Evolutionary conservation across 2,113 vertebrate species (phyloP).

Genomic region (Pagrus major): DNA sequence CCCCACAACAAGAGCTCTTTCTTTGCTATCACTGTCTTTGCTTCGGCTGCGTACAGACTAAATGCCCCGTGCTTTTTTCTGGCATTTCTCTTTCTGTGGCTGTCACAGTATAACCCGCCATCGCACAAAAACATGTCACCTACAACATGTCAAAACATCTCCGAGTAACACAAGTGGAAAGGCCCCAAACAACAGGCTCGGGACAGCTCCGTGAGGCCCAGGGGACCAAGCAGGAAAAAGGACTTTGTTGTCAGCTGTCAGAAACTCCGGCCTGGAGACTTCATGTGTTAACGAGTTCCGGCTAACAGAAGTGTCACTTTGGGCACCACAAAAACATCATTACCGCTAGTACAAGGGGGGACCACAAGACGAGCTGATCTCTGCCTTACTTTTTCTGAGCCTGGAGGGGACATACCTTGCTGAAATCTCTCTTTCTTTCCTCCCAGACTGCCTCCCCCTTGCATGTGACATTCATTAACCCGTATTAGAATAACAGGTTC

Average conservation of each 20-base stretch:
- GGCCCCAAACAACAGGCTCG: conserved; percentile 51
- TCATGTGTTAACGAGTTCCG: conserved; percentile 52
- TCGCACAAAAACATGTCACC: conserved; percentile 66
- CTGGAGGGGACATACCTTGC: conserved; percentile 56
- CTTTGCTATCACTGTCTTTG: conserved; percentile 23
- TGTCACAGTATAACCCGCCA: conserved; percentile 24
- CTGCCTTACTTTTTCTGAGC: conserved; percentile 56
- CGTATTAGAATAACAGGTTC: conserved; percentile 62
- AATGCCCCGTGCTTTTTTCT: conserved; percentile 8
- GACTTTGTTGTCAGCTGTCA: conserved; percentile 72
- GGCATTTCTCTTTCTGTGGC: conserved; percentile 44
- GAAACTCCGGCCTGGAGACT: conserved; percentile 31
- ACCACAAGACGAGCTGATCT: conserved; percentile 55
- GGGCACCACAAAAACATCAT: conserved; percentile 68
- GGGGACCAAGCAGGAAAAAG: conserved; percentile 49
- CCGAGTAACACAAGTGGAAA: conserved; percentile 47
- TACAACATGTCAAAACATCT: conserved; percentile 70
- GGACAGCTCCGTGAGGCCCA: conserved; percentile 34
- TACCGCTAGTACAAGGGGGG: conserved; percentile 64
- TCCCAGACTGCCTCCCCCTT: conserved; percentile 39
- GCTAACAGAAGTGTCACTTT: conserved; percentile 75
- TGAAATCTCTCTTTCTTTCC: conserved; percentile 48
- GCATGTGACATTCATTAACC: conserved; percentile 76
- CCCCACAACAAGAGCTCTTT: conserved; percentile 58
- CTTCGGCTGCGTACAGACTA: conserved; percentile 26